Percentiles rank a stretch among this genome's conserved stretches.
phyloP scores from a whole-genome alignment of 2,888 invertebrate species.

The Druceiella hillmani region DNA sequence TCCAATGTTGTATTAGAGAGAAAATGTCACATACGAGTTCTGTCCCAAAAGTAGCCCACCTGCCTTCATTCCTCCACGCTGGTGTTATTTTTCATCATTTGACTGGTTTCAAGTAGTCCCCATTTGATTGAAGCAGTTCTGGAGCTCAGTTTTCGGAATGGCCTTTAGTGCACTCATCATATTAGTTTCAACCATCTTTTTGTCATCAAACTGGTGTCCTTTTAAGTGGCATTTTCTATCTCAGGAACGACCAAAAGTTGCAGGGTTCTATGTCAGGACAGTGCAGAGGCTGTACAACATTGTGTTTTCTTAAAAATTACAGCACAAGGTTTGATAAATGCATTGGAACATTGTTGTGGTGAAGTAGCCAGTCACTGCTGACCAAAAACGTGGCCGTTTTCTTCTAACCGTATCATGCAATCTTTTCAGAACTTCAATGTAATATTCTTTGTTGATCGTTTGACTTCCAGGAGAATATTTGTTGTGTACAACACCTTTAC shows the following conservation, averaged over 20 bases:
- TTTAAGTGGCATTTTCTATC: neutral
- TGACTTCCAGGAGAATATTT: no score
- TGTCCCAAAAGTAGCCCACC: neutral
- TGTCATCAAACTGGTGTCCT: neutral
- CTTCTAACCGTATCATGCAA: no score
- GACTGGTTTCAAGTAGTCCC: slow-evolving; percentile 26
- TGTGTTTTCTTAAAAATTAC: neutral
- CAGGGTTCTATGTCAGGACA: neutral
- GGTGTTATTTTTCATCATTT: neutral
- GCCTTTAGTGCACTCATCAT: neutral
- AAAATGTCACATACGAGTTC: neutral
- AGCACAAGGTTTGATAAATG: no score
- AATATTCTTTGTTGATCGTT: no score
- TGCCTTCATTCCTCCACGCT: neutral
- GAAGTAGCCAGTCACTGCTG: no score
- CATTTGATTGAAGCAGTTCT: slow-evolving; percentile 2
- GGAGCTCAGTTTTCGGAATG: neutral
- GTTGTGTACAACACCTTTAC: no score
- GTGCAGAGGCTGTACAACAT: no score
- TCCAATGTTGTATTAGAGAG: no score
- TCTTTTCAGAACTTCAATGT: no score
- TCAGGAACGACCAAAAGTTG: neutral
- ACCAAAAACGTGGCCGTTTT: no score
- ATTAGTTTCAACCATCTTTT: neutral
- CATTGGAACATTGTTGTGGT: no score